Evolutionary conservation across 2,888 invertebrate genomes (phyloP).

Genomic region (Dendrolimus houi): DNA sequence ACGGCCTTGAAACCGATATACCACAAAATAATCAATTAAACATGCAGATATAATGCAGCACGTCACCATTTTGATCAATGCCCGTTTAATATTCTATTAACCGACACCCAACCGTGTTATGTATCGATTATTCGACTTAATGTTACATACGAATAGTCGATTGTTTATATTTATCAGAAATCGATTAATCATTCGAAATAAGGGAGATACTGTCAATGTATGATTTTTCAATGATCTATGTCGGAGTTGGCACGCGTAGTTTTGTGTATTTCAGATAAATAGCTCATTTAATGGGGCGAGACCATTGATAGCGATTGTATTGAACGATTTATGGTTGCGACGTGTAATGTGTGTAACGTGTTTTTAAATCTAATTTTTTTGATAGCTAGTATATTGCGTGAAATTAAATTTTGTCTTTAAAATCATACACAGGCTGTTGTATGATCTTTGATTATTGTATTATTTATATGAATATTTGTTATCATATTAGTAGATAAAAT

Average conservation of each 20-base stretch:
- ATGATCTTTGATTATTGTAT: too few species aligned
- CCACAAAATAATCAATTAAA: conserved; percentile 29
- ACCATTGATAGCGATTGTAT: conserved; percentile 48
- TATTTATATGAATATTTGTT: too few species aligned
- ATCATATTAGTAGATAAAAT: too few species aligned
- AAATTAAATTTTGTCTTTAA: too few species aligned
- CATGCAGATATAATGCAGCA: conserved; percentile 49
- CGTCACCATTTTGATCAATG: conserved; percentile 43
- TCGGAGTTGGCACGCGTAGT: conserved; percentile 54
- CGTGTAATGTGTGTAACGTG: conserved; percentile 42
- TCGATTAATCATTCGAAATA: conserved; percentile 55
- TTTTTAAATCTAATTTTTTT: not conserved
- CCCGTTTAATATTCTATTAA: conserved; percentile 60
- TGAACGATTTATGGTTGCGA: conserved; percentile 55
- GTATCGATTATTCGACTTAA: conserved; percentile 13
- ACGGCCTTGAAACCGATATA: conserved; percentile 38
- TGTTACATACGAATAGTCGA: conserved; percentile 16
- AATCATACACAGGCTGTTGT: too few species aligned
- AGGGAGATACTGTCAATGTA: conserved; percentile 53
- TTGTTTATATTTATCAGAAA: conserved; percentile 26
- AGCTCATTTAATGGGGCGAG: conserved; percentile 52
- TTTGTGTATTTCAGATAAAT: conserved; percentile 62
- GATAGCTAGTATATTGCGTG: too few species aligned
- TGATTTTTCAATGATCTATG: conserved; percentile 57
- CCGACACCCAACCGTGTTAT: conserved; percentile 38